These are phyloP conservation scores for Caenorhabditis drosophilae DNA, from an alignment of 2,888 invertebrate genomes.

Conservation along the genomic window DNA sequence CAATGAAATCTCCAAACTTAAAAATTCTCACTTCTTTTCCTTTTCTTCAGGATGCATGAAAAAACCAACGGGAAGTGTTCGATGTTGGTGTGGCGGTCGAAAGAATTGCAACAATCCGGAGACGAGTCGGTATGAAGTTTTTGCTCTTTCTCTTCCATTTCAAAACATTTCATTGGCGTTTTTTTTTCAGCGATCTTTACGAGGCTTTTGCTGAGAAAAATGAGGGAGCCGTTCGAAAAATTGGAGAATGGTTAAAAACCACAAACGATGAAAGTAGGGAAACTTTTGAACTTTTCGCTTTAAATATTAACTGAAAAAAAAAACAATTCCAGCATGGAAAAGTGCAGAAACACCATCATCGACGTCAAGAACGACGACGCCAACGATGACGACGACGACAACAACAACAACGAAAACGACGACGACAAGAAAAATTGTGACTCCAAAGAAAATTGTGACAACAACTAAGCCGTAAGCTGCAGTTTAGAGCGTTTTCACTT, in stretches of 20 bases:
- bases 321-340: slow-evolving; percentile 4
- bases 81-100: slow-evolving; percentile 51
- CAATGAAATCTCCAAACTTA: background rate
- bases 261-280: slow-evolving; percentile 30
- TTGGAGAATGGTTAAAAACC: slow-evolving; percentile 25
- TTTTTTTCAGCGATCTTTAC: slow-evolving; percentile 33
- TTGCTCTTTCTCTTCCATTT: background rate
- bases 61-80: slow-evolving; percentile 46
- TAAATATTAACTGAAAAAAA: too few relatives aligned
- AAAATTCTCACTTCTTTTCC: too few relatives aligned
- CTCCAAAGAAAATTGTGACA: background rate
- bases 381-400: slow-evolving; percentile 12
- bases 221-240: slow-evolving; percentile 23
- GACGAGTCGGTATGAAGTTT: slow-evolving; percentile 27
- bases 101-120: slow-evolving; percentile 51
- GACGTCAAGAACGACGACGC: slow-evolving; percentile 8
- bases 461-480: slow-evolving; percentile 6
- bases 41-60: slow-evolving; percentile 46
- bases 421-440: slow-evolving; percentile 17
- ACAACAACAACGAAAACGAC: slow-evolving; percentile 15
- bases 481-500: too few relatives aligned
- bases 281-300: slow-evolving; percentile 11
- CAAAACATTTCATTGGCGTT: too few relatives aligned
- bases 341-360: slow-evolving; percentile 3
- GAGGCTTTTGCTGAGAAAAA: slow-evolving; percentile 33